These are phyloP conservation scores for Nematopogon swammerdamellus DNA, from an alignment of 2,888 invertebrate genomes.

Conservation along the genomic window DNA sequence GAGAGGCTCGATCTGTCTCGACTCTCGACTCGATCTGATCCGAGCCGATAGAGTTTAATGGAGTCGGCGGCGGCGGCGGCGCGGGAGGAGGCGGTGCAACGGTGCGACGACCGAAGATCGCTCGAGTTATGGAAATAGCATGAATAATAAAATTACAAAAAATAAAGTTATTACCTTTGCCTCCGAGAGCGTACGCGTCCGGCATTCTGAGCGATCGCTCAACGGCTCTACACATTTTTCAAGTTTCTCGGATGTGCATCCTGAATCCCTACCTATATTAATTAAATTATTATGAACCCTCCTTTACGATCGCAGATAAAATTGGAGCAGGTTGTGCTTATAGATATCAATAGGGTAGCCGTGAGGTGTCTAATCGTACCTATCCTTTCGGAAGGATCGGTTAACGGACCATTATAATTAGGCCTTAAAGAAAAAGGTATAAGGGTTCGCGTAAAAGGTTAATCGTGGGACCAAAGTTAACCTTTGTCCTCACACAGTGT, in stretches of 20 bases:
- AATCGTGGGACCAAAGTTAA: neutral
- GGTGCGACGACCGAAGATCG: conserved; percentile 18
- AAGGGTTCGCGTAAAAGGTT: neutral
- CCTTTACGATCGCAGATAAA: too few species aligned
- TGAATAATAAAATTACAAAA: conserved; percentile 21
- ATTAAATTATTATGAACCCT: too few species aligned
- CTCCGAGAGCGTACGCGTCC: conserved; percentile 9
- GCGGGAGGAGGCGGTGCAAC: conserved; percentile 19
- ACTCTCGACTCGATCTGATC: too few species aligned
- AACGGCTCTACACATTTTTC: neutral
- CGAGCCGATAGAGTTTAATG: conserved; percentile 25
- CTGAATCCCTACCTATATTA: too few species aligned
- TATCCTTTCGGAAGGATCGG: neutral
- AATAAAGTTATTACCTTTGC: conserved; percentile 19
- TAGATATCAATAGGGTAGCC: neutral
- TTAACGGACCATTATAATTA: neutral
- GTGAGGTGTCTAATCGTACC: neutral
- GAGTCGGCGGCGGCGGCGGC: conserved; percentile 15
- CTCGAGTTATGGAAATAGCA: conserved; percentile 20
- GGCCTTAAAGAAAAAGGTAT: neutral
- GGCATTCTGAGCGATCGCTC: conserved; percentile 3
- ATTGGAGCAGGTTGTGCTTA: too few species aligned
- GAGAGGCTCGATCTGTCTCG: conserved; percentile 18
- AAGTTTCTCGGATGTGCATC: too few species aligned
- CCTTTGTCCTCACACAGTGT: neutral